Percentiles rank a stretch among this genome's conserved stretches.
Evolutionary conservation across 2,888 invertebrate species (phyloP).

Genomic region (Plebejus melissa): DNA sequence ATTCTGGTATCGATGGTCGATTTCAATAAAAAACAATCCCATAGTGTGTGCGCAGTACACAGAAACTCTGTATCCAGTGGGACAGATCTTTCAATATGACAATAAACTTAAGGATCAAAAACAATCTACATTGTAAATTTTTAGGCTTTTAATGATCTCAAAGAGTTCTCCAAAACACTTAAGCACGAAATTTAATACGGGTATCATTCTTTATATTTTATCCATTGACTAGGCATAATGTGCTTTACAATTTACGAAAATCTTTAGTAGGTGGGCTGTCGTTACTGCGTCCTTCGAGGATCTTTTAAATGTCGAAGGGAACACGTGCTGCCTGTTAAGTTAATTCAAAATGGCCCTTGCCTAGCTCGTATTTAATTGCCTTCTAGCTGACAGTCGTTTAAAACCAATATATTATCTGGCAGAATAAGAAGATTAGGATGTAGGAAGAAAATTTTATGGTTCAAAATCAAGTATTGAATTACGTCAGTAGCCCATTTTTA

Average conservation of each 20-base stretch:
- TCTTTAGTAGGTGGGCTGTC: neutral
- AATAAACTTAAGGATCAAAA: neutral
- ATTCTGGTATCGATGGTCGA: too few species aligned
- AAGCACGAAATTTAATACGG: constrained; percentile 2
- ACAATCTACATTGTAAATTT: neutral
- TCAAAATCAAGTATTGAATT: too few species aligned
- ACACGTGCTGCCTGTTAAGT: neutral
- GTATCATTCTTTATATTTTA: neutral
- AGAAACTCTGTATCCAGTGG: too few species aligned
- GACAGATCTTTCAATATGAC: neutral
- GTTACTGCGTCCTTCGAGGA: neutral
- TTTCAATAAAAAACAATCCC: too few species aligned
- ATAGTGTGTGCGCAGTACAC: too few species aligned
- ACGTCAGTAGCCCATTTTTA: too few species aligned
- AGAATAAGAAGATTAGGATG: too few species aligned
- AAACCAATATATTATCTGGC: too few species aligned
- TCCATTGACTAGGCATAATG: constrained; percentile 10
- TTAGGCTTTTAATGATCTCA: neutral
- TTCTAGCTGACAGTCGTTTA: too few species aligned
- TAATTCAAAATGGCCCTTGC: neutral
- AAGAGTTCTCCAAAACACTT: neutral
- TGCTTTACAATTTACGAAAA: neutral
- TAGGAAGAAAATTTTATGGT: too few species aligned
- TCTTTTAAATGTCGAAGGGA: neutral
- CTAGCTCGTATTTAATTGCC: too few species aligned